These are phyloP conservation scores for Momotus momota DNA, from an alignment of 2,797 vertebrate genomes.

Conservation along the genomic window DNA sequence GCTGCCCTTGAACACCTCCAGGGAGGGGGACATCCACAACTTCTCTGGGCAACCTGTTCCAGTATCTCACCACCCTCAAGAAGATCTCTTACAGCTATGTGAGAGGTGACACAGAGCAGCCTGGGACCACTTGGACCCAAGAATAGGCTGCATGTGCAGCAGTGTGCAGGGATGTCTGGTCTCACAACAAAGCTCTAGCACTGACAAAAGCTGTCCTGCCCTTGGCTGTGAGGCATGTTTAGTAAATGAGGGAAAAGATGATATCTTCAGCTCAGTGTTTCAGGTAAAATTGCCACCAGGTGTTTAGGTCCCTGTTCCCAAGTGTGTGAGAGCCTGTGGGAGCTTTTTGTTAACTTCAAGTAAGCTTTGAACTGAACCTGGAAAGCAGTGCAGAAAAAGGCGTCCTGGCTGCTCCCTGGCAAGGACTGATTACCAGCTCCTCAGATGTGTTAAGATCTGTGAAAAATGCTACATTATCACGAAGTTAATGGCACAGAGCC, in stretches of 20 bases:
- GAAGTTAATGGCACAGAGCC: not conserved
- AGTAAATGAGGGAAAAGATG: not conserved
- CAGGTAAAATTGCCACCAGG: not conserved
- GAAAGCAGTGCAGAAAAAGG: not conserved
- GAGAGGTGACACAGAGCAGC: not conserved
- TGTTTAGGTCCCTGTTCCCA: not conserved
- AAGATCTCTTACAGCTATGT: not conserved
- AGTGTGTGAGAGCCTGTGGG: too few species aligned
- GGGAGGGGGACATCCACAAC: too few species aligned
- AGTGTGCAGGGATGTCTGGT: not conserved
- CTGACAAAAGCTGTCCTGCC: not conserved
- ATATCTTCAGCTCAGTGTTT: not conserved
- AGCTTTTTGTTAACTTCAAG: not conserved
- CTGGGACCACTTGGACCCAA: not conserved
- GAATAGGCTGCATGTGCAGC: too few species aligned
- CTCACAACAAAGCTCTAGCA: not conserved
- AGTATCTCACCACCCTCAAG: too few species aligned
- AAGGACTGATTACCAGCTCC: not conserved
- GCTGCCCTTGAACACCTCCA: too few species aligned
- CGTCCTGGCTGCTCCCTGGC: not conserved
- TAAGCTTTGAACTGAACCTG: not conserved
- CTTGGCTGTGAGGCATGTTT: not conserved
- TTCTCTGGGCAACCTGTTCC: too few species aligned
- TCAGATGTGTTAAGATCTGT: not conserved
- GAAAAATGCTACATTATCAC: not conserved